phyloP scores from a whole-genome alignment of 2,888 invertebrate species.

The Chloroclystis v-ata region DNA sequence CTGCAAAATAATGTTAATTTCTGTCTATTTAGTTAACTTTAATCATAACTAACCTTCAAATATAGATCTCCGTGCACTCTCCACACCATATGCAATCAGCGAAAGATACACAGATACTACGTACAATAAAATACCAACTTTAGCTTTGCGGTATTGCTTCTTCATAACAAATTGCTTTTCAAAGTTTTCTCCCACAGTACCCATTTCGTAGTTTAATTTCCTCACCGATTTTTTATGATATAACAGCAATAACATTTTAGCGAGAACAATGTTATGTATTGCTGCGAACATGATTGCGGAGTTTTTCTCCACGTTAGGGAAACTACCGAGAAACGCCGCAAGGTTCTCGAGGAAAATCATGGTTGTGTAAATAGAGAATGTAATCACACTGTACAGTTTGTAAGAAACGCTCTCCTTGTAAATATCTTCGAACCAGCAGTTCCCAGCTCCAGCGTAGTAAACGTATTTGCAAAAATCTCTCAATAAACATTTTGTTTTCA shows the following conservation, averaged over 20 bases:
- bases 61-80: constrained; percentile 50
- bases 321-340: constrained; percentile 56
- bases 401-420: constrained; percentile 47
- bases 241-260: constrained; percentile 58
- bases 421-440: constrained; percentile 56
- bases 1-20: too few relatives aligned
- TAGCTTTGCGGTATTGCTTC: constrained; percentile 54
- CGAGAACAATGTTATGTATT: constrained; percentile 61
- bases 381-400: constrained; percentile 45
- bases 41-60: constrained; percentile 47
- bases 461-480: constrained; percentile 54
- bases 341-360: constrained; percentile 65
- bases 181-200: constrained; percentile 47
- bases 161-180: constrained; percentile 54
- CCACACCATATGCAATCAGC: constrained; percentile 55
- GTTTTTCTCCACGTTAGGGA: constrained; percentile 63
- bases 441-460: constrained; percentile 59
- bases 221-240: constrained; percentile 59
- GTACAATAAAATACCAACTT: constrained; percentile 52
- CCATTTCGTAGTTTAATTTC: constrained; percentile 62
- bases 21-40: neutral
- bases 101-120: constrained; percentile 60
- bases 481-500: constrained; percentile 49
- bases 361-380: constrained; percentile 53
- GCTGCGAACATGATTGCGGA: constrained; percentile 67